phyloP scores from a whole-genome alignment of 2,113 vertebrate genomes.

The Nansenia antarctica region DNA sequence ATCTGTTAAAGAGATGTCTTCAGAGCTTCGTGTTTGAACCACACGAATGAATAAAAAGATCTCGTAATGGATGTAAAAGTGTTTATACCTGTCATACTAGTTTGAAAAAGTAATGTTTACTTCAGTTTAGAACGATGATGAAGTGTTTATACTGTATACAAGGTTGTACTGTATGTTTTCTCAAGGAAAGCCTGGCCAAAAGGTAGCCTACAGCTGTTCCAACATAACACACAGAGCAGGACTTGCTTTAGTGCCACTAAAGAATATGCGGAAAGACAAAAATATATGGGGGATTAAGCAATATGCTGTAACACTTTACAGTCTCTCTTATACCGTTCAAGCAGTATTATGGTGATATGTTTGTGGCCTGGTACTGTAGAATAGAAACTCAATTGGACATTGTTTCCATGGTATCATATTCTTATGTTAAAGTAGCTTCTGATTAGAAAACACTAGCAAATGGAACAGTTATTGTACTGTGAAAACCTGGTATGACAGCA shows the following conservation, averaged over 20 bases:
- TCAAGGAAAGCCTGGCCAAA: too few species aligned
- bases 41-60: conserved; percentile 16
- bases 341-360: neutral
- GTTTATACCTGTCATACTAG: too few species aligned
- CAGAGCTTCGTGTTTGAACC: conserved; percentile 21
- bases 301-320: neutral
- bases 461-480: neutral
- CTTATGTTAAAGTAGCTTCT: neutral
- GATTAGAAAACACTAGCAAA: neutral
- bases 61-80: conserved; percentile 12
- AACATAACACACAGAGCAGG: neutral
- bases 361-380: neutral
- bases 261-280: conserved; percentile 9
- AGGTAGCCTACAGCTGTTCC: too few species aligned
- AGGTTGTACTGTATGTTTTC: too few species aligned
- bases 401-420: neutral
- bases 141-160: too few species aligned
- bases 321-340: neutral
- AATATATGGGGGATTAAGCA: neutral
- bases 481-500: neutral
- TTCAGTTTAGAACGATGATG: too few species aligned
- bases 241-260: conserved; percentile 7
- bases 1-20: conserved; percentile 55
- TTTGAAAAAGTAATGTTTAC: too few species aligned
- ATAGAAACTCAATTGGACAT: neutral